Evolutionary conservation across 2,113 vertebrate species (phyloP).

Genomic region (Isurus oxyrinchus): DNA sequence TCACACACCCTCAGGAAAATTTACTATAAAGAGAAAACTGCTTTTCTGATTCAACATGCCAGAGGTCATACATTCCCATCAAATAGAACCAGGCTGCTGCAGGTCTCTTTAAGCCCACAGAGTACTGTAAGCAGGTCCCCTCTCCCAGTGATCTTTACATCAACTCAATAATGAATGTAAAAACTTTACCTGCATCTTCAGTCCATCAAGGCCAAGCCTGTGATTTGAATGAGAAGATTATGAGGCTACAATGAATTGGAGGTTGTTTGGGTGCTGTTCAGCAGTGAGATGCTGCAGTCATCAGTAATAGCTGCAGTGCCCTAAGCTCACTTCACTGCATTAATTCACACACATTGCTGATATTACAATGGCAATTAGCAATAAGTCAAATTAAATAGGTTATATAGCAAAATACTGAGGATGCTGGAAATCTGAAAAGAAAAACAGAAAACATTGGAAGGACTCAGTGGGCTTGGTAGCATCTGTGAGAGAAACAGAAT

Average conservation of each 20-base stretch:
- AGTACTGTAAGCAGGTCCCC: neutral
- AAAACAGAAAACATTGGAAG: too few relatives aligned
- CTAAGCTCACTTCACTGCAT: neutral
- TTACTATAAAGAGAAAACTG: neutral
- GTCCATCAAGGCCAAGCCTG: conserved; percentile 89
- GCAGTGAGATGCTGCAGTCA: neutral
- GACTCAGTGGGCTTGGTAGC: too few relatives aligned
- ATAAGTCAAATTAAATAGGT: neutral
- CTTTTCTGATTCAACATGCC: neutral
- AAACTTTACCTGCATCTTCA: conserved; percentile 92
- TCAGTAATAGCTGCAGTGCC: neutral
- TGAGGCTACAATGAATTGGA: neutral
- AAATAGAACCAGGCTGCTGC: neutral
- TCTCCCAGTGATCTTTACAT: neutral
- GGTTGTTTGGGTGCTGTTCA: neutral
- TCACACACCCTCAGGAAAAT: neutral
- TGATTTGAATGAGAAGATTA: conserved; percentile 37
- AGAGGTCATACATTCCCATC: neutral
- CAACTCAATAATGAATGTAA: neutral
- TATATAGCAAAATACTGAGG: too few relatives aligned
- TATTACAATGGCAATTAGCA: neutral
- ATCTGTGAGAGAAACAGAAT: too few relatives aligned
- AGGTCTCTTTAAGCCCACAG: neutral
- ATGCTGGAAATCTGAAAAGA: too few relatives aligned
- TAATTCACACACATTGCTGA: neutral